A percentile compares a stretch with the other conserved stretches of the same genome.
Conservation (phyloP, 2,888 invertebrate species). For the Drosophila testacea region DNA sequence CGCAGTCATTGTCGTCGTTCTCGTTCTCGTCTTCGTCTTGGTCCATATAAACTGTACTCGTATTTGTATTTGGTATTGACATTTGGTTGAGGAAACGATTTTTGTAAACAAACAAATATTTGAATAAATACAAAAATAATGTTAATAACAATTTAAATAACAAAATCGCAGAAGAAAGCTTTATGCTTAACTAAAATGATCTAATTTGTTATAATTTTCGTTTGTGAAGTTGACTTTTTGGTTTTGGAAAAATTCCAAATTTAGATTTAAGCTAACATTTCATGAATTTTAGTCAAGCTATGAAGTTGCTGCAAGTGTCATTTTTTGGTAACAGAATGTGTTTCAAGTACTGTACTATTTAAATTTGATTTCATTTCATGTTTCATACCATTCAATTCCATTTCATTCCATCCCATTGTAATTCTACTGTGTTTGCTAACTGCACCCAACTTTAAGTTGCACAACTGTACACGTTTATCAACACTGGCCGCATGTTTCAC, state of each 20-base stretch:
- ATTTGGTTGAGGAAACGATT: constrained; percentile 82
- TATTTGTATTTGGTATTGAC: constrained; percentile 60
- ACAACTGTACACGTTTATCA: constrained; percentile 46
- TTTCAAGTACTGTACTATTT: constrained; percentile 40
- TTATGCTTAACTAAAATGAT: constrained; percentile 38
- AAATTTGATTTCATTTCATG: constrained; percentile 31
- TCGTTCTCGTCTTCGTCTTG: constrained; percentile 21
- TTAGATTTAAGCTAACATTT: constrained; percentile 74
- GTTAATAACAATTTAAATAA: constrained; percentile 7
- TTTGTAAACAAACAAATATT: constrained; percentile 65
- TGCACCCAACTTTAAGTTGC: constrained; percentile 43
- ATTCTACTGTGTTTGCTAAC: constrained; percentile 23
- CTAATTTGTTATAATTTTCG: constrained; percentile 35
- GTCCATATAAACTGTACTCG: constrained; percentile 35
- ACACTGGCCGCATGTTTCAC: constrained; percentile 59
- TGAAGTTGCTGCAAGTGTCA: constrained; percentile 85
- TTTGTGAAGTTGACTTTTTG: constrained; percentile 51
- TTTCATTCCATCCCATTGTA: constrained; percentile 24
- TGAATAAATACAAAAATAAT: constrained; percentile 12
- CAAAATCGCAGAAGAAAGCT: constrained; percentile 33
- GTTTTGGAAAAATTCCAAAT: constrained; percentile 48
- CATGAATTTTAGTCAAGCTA: constrained; percentile 83
- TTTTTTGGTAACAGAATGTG: constrained; percentile 51
- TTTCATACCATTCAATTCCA: constrained; percentile 25
- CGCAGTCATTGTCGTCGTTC: constrained; percentile 41